Conservation (phyloP, 2,888 invertebrate genomes). For the Miltochrista miniata region DNA sequence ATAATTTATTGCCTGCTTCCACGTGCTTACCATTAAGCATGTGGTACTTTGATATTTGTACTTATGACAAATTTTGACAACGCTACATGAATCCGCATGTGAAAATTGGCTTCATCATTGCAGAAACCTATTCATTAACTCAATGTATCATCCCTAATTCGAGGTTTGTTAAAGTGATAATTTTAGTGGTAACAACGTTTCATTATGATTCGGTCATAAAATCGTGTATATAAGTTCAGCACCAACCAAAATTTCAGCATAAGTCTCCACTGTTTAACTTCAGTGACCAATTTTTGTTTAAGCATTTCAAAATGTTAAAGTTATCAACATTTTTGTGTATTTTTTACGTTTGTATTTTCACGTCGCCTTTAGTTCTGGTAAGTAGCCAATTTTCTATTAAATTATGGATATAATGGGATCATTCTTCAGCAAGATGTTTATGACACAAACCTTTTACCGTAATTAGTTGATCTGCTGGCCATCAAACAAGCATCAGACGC, state of each 20-base stretch:
- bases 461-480: too few species aligned
- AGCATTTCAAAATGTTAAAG: slow-evolving; percentile 47
- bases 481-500: too few species aligned
- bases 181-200: slow-evolving; percentile 20
- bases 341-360: slow-evolving; percentile 40
- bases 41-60: neutral
- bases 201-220: slow-evolving; percentile 21
- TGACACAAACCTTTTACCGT: too few species aligned
- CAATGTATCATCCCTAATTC: slow-evolving; percentile 23
- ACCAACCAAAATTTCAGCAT: slow-evolving; percentile 12
- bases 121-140: slow-evolving; percentile 19
- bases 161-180: slow-evolving; percentile 23
- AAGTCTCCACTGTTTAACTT: slow-evolving; percentile 12
- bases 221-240: slow-evolving; percentile 38
- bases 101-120: slow-evolving; percentile 5
- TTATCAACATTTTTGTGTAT: slow-evolving; percentile 38
- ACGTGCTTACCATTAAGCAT: too few species aligned
- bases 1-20: too few species aligned
- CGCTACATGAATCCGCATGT: neutral
- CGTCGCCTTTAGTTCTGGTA: slow-evolving; percentile 45
- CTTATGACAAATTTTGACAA: slow-evolving; percentile 5
- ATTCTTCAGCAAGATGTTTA: too few species aligned
- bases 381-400: slow-evolving; percentile 25
- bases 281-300: neutral
- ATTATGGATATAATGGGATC: neutral